These are phyloP conservation scores for Meriones unguiculatus DNA, from an alignment of 2,113 vertebrate genomes.

Conservation along the genomic window DNA sequence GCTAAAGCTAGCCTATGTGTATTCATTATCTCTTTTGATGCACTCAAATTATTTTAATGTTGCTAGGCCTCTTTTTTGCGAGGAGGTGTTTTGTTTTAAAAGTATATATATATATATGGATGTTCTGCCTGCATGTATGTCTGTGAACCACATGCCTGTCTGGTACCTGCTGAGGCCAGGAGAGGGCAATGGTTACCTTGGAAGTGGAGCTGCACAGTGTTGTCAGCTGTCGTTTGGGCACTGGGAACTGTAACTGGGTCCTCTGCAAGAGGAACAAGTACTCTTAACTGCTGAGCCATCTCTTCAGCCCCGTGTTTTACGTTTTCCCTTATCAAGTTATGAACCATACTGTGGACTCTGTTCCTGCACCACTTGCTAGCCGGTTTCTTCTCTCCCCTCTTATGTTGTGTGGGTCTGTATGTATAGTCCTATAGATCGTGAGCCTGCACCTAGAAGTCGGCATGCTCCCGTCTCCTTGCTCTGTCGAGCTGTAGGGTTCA, in stretches of 20 bases:
- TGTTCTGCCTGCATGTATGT: background rate
- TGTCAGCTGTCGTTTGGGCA: background rate
- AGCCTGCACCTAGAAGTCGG: background rate
- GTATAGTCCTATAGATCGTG: background rate
- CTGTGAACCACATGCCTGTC: background rate
- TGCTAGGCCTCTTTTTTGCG: background rate
- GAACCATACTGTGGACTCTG: background rate
- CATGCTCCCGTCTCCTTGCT: background rate
- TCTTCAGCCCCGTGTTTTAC: background rate
- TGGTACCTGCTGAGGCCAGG: background rate
- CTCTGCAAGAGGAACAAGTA: background rate
- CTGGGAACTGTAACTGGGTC: background rate
- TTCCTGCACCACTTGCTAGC: background rate
- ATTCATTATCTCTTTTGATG: background rate
- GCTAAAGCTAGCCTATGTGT: background rate
- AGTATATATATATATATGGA: background rate
- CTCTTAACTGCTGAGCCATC: background rate
- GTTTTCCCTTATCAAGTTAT: background rate
- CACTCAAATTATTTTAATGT: constrained; percentile 6
- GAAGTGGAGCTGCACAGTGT: background rate
- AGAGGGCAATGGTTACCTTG: background rate
- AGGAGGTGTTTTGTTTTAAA: background rate
- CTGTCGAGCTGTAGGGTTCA: background rate
- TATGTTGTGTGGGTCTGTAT: background rate
- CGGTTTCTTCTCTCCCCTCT: background rate